These are phyloP conservation scores for Alectura lathami DNA, from an alignment of 2,113 vertebrate genomes.

Conservation along the genomic window DNA sequence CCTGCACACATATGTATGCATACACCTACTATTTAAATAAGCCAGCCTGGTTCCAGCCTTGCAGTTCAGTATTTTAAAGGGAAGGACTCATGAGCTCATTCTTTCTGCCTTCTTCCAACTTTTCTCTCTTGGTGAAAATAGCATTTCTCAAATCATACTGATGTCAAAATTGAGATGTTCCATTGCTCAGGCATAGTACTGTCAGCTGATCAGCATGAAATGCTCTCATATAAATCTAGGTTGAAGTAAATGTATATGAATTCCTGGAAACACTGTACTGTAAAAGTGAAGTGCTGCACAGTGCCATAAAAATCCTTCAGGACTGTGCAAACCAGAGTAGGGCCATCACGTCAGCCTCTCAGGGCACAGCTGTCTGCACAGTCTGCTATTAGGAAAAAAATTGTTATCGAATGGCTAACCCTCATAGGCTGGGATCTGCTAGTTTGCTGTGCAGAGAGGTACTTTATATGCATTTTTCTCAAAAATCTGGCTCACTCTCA, in stretches of 20 bases:
- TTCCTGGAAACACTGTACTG: background rate
- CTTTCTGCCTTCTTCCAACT: background rate
- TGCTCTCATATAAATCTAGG: background rate
- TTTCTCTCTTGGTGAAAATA: background rate
- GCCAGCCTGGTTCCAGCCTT: background rate
- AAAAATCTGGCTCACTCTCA: slow-evolving; percentile 7
- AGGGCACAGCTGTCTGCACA: background rate
- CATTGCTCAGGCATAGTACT: background rate
- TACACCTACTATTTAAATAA: background rate
- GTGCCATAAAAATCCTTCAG: background rate
- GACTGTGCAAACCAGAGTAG: background rate
- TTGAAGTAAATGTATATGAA: background rate
- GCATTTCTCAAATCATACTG: background rate
- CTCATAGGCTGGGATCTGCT: background rate
- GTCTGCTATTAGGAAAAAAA: background rate
- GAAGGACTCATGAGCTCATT: background rate
- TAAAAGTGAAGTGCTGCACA: background rate
- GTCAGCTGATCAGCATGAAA: background rate
- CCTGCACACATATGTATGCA: background rate
- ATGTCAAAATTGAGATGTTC: background rate
- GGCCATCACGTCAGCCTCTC: background rate
- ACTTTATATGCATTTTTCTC: background rate
- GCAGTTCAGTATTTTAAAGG: background rate
- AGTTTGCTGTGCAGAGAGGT: background rate
- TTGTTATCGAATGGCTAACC: background rate